Base-by-base conservation (phyloP, 2,113 vertebrate species). In the Aix galericulata region DNA sequence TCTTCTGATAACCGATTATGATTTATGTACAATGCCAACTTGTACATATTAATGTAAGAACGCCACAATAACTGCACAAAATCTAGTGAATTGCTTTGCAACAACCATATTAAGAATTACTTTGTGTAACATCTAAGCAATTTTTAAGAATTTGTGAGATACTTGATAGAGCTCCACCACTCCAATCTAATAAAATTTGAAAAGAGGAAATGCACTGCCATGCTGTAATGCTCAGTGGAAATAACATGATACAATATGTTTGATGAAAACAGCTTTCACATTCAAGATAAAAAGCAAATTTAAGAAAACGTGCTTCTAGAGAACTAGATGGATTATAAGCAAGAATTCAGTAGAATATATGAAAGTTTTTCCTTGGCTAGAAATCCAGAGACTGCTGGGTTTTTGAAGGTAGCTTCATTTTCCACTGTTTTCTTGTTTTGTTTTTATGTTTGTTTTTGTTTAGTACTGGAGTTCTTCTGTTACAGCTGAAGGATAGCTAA, bases 371-470 rank as follows among this genome's bases (percentile, higher is more conserved):
- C 86, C 36, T 36, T 9, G 3, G 34, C 15, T 82, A 26, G 15
- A 90, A 88, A 68, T 64, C 32, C 26, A 81, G 26, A 77, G 18
- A 11, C 11, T 75, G 32, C 32, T 9, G 8, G 64, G 17, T 56
- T 66, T 82, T 17, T 46, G 26, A 77, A 83, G 25, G 23, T 20
- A 73, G 23, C 16, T 22, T 86, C 50, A 88, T 76, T 26, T 63
- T 71, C 31, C 0, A 7, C 7, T 0, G 2, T 40, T 79, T 69
- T 46, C 3, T 13, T 60, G 67, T 44, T 44, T 38, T 38, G 36
- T 38, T 38, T 38, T 38, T 38, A 9, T 38, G 36, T 38, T 38
- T 38, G 36, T 38, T 38, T 38, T 36, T 36, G 36, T 77, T 44
- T 15, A 46, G 55, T 62, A 56, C 4, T 32, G 23, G 15, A 60